Evolutionary conservation across 2,888 invertebrate genomes (phyloP), one percentile per base, ranked within the genome.

Genomic region (Ochlodes sylvanus): DNA sequence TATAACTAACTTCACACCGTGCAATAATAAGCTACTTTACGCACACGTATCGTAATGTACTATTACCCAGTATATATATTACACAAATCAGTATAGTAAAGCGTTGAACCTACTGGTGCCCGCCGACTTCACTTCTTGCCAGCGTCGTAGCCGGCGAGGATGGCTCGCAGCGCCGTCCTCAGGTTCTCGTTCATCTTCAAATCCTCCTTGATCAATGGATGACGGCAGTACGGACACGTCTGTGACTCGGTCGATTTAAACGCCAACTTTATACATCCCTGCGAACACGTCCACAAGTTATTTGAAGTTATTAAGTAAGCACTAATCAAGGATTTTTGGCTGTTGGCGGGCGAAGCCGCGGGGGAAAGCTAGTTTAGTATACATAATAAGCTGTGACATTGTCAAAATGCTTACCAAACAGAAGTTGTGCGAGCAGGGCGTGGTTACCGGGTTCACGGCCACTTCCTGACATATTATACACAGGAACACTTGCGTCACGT

Each of bases 381-480:
- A n/a, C n/a, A n/a, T n/a, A n/a, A n/a, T n/a, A n/a, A n/a, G n/a
- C n/a, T n/a, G n/a, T n/a, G n/a, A n/a, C n/a, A n/a, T n/a, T 54
- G 55, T 27, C n/a, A 47, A 50, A 63, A 17, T 34, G 83, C 90
- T 88, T 82, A 95, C 96, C 90, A 94, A 90, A 79, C 97, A 98
- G 71, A 97, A 95, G 79, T 96, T 97, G 80, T 98, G 97, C 54
- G 88, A 84, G 77, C 97, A 97, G 0, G 94, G 89, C 0, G 96
- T 96, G 0, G 97, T 97, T 17, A 97, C 93, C 0, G 97, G 97
- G 68, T 93, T 90, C 69, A 89, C 94, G 0, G 95, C 95, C 3
- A 97, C 84, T 63, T 97, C 96, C 79, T 96, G 96, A 79, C 97
- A 98, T 76, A 97, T 97, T 60, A 96, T 95, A 79, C 98, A 98